Evolutionary conservation across 1,140 invertebrate genomes (phyloP).

Genomic region (Drosophila orosa): DNA sequence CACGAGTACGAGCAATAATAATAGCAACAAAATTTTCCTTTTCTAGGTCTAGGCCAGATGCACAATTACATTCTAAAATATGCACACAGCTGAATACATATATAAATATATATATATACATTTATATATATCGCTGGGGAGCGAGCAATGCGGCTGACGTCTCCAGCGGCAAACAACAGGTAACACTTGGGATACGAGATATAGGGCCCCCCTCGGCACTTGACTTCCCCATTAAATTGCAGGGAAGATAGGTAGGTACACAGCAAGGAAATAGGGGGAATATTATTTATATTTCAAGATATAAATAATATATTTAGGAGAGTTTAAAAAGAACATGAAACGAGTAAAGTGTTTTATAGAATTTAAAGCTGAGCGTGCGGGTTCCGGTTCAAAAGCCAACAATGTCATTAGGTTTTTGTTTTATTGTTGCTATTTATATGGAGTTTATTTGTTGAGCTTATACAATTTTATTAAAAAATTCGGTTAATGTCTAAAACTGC

Average conservation of each 20-base stretch:
- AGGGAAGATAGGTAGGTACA: neutral
- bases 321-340: neutral
- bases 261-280: neutral
- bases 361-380: neutral
- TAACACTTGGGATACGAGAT: constrained; percentile 36
- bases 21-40: constrained; percentile 84
- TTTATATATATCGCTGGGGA: constrained; percentile 7
- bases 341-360: neutral
- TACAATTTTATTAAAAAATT: too few species aligned
- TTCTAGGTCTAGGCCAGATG: constrained; percentile 84
- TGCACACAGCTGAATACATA: constrained; percentile 58
- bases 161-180: constrained; percentile 35
- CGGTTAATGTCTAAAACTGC: too few species aligned
- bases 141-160: constrained; percentile 10
- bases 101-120: constrained; percentile 16
- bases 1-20: constrained; percentile 70
- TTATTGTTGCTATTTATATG: neutral
- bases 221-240: constrained; percentile 30
- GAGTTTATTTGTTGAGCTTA: too few species aligned
- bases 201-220: constrained; percentile 23
- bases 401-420: constrained; percentile 9
- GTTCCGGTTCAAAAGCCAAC: constrained; percentile 15
- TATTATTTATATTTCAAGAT: neutral
- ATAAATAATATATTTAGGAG: neutral
- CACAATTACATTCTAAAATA: constrained; percentile 84